phyloP scores from a whole-genome alignment of 2,888 invertebrate genomes.

The Cryptocheilus praepositus region DNA sequence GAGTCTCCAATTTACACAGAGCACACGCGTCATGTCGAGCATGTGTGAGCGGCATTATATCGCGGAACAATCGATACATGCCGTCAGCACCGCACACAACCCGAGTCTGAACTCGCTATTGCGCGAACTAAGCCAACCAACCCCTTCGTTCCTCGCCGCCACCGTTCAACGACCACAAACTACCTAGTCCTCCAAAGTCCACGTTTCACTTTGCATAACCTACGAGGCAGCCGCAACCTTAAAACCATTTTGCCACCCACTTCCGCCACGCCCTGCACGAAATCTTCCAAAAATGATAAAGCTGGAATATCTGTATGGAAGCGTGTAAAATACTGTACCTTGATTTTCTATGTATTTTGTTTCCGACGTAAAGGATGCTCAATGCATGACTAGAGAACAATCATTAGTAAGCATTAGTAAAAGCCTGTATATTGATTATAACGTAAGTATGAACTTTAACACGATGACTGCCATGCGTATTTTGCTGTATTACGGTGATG shows the following conservation, averaged over 20 bases:
- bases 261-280: not conserved
- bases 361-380: too few species aligned
- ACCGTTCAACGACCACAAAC: constrained; percentile 56
- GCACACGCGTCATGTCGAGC: constrained; percentile 21
- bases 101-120: constrained; percentile 58
- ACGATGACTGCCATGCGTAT: too few species aligned
- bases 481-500: too few species aligned
- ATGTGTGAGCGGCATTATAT: constrained; percentile 66
- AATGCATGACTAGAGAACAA: too few species aligned
- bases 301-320: not conserved
- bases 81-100: constrained; percentile 57
- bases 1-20: too few species aligned
- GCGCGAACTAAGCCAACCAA: constrained; percentile 54
- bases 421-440: too few species aligned
- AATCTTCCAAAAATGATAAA: not conserved
- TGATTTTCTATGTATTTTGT: too few species aligned
- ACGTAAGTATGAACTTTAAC: too few species aligned
- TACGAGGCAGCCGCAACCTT: constrained; percentile 53
- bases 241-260: constrained; percentile 47
- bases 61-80: constrained; percentile 69
- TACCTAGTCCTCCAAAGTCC: constrained; percentile 53
- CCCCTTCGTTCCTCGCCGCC: constrained; percentile 37
- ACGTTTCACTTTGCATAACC: constrained; percentile 61
- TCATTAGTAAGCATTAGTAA: too few species aligned
- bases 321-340: too few species aligned